These are phyloP conservation scores for Theristicus caerulescens DNA, from an alignment of 2,113 vertebrate species.

Conservation along the genomic window DNA sequence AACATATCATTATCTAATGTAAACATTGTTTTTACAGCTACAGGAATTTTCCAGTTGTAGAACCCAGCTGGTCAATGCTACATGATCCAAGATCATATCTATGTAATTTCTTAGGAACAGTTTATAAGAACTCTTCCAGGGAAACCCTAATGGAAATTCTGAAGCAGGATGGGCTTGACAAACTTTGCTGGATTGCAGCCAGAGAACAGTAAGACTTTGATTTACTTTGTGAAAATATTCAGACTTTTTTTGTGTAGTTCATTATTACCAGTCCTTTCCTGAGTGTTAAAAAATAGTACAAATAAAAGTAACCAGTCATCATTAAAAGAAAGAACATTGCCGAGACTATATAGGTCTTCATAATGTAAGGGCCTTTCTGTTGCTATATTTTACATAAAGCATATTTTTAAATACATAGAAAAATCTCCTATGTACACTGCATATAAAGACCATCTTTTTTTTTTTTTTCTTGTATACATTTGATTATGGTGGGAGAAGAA, in stretches of 20 bases:
- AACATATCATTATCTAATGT: not conserved
- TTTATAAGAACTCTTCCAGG: slow-evolving; percentile 95
- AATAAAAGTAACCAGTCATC: not conserved
- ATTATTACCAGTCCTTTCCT: not conserved
- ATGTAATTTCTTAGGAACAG: slow-evolving; percentile 93
- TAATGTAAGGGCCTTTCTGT: not conserved
- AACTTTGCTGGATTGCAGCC: slow-evolving; percentile 85
- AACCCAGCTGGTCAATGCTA: slow-evolving; percentile 85
- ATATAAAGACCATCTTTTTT: not conserved
- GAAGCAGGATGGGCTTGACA: slow-evolving; percentile 80
- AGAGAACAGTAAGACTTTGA: slow-evolving; percentile 88
- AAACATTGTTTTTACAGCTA: slow-evolving; percentile 79
- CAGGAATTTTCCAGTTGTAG: slow-evolving; percentile 89
- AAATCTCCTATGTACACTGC: not conserved
- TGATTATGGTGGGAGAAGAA: not conserved
- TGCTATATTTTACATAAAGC: not conserved
- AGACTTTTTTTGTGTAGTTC: not conserved
- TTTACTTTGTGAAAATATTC: not conserved
- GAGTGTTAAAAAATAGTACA: not conserved
- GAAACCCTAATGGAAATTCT: slow-evolving; percentile 86
- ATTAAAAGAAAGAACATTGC: not conserved
- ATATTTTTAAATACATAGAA: not conserved
- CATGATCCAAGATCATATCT: slow-evolving; percentile 83
- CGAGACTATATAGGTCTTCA: not conserved
- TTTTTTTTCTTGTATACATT: not conserved